Evolutionary conservation across 1,140 invertebrate genomes (phyloP).

Genomic region (Camponotus pennsylvanicus): DNA sequence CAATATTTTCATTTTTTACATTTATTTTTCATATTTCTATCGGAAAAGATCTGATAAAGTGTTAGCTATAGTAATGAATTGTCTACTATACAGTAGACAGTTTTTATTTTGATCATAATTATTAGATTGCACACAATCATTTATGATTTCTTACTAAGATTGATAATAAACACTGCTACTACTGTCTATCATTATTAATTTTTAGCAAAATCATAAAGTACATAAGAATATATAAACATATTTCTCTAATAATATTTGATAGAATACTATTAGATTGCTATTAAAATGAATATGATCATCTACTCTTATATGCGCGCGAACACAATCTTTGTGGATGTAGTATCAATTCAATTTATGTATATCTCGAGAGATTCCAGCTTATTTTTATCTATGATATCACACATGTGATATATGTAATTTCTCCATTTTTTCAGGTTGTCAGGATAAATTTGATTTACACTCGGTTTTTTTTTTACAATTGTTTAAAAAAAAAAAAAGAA

Average conservation of each 20-base stretch:
- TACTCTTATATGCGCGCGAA: conserved; percentile 4
- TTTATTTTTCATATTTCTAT: not conserved
- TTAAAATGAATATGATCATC: conserved; percentile 29
- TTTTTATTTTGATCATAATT: conserved; percentile 17
- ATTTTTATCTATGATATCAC: not conserved
- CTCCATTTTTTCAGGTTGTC: not conserved
- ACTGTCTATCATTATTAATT: conserved; percentile 15
- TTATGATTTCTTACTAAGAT: conserved; percentile 7
- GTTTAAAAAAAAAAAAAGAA: conserved; percentile 22
- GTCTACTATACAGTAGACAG: not conserved
- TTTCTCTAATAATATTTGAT: not conserved
- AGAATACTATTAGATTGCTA: conserved; percentile 14
- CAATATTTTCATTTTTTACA: too few species aligned
- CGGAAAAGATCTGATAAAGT: not conserved
- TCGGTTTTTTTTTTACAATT: not conserved
- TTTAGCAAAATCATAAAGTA: conserved; percentile 41
- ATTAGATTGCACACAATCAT: conserved; percentile 9
- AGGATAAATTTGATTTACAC: conserved; percentile 33
- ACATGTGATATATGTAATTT: not conserved
- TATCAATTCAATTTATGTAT: not conserved
- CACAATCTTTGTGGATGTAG: conserved; percentile 12
- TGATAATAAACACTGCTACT: conserved; percentile 2
- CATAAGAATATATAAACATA: conserved; percentile 16
- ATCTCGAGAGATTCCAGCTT: not conserved
- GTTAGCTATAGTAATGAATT: not conserved